Base-by-base conservation (phyloP, 2,888 invertebrate species). In the Diogma glabrata region DNA sequence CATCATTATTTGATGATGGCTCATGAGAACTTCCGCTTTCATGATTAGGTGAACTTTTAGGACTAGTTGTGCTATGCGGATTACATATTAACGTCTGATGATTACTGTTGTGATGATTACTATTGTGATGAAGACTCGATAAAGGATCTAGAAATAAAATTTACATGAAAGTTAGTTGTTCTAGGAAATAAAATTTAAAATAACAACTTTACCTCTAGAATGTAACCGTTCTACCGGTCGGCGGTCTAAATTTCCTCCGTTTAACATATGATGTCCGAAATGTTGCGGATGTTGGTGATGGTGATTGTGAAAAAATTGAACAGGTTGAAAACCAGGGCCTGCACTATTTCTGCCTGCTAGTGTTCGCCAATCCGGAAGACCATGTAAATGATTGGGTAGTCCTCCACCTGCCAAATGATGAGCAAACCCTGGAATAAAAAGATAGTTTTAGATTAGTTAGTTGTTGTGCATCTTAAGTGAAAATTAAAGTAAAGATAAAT, bases 1-100 rank as follows among this genome's bases (percentile, higher is more conserved):
- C 67, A 53, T 64, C 65, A 30, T 58, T 60, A 4, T 71, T 68
- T 43, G 75, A 73, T 47, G 74, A 72, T 20, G 71, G 63, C 16
- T 72, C 61, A 2, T 57, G 52, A 6, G 60, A 54, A 26, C 24
- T 46, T 1, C 16, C 14, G n/a, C 24, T 46, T 3, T 46, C 24
- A 19, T 46, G 30, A 7, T 48, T 70, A 2, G 77, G 77, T 0
- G 83, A 83, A 46, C 74, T 77, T 59, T 78, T 79, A 0, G 83
- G 83, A 56, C 83, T 82, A 19, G 82, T 82, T 40, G 82, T 83
- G 65, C 82, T 83, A 62, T 83, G 82, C 28, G 82, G 81, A 60
- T 70, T 75, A 72, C 73, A 75, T 17, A 48, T n/a, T 8, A 20
- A 19, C n/a, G 33, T 30, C 3, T 17, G 20, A 47, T 28, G 36